These are phyloP conservation scores for Pteria penguin DNA, from an alignment of 2,888 invertebrate genomes.

Conservation along the genomic window DNA sequence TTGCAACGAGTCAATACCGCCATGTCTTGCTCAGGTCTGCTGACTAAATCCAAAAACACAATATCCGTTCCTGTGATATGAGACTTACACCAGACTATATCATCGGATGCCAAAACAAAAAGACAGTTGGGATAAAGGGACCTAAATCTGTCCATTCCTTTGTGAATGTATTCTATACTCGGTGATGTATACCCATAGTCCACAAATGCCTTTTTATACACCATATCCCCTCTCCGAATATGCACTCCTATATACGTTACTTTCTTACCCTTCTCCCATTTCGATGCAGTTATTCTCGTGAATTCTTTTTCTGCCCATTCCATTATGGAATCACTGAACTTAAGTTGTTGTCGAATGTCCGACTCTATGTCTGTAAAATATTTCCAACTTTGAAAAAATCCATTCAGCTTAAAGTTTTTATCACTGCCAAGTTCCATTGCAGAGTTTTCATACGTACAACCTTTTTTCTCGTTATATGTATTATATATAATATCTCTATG, in stretches of 20 bases:
- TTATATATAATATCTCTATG: not conserved
- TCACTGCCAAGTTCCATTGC: slow-evolving; percentile 12
- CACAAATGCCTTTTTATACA: slow-evolving; percentile 1
- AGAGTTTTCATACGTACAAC: slow-evolving; percentile 28
- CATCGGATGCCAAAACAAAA: slow-evolving; percentile 51
- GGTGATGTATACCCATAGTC: slow-evolving; percentile 44
- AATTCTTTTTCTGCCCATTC: slow-evolving; percentile 28
- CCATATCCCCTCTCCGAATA: slow-evolving; percentile 52
- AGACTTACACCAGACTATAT: slow-evolving; percentile 41
- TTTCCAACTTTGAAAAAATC: slow-evolving; percentile 53
- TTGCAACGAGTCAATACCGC: slow-evolving; percentile 48
- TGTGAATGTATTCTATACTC: slow-evolving; percentile 20
- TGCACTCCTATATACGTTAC: slow-evolving; percentile 47
- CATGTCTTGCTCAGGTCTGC: slow-evolving; percentile 46
- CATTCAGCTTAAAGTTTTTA: slow-evolving; percentile 24
- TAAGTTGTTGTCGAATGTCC: slow-evolving; percentile 32
- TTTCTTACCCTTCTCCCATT: not conserved
- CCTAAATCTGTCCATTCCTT: slow-evolving; percentile 39
- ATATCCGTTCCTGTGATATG: slow-evolving; percentile 28
- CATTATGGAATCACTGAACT: slow-evolving; percentile 25
- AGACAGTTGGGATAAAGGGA: slow-evolving; percentile 26
- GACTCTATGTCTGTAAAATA: slow-evolving; percentile 37
- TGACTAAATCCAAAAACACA: slow-evolving; percentile 11
- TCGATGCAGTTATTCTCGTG: not conserved
- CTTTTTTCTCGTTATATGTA: slow-evolving; percentile 25